Percentiles rank a stretch among this genome's conserved stretches.
These are phyloP conservation scores for Xestia rhomboidea DNA, from an alignment of 2,888 invertebrate genomes.

Conservation along the genomic window DNA sequence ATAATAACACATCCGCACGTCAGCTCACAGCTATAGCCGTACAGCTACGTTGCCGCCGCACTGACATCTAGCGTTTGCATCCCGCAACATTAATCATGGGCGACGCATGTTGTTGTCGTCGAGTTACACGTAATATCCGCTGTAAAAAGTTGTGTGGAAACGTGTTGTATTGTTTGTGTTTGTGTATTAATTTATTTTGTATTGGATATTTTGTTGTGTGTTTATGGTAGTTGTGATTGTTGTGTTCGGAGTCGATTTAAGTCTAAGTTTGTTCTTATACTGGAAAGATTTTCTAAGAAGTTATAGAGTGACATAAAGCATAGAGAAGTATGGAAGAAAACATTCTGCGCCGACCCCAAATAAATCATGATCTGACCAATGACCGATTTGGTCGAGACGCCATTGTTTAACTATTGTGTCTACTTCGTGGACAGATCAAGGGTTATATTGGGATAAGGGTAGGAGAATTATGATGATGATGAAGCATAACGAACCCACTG, in stretches of 20 bases:
- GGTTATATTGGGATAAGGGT: too few species aligned
- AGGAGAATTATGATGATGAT: too few species aligned
- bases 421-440: too few species aligned
- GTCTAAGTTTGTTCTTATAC: neutral
- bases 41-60: slow-evolving; percentile 41
- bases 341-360: too few species aligned
- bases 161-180: slow-evolving; percentile 27
- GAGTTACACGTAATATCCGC: slow-evolving; percentile 60
- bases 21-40: slow-evolving; percentile 10
- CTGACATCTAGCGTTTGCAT: slow-evolving; percentile 61
- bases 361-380: too few species aligned
- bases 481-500: too few species aligned
- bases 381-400: too few species aligned
- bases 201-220: slow-evolving; percentile 25
- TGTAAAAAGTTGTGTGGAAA: slow-evolving; percentile 60
- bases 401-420: too few species aligned
- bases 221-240: neutral
- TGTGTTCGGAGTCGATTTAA: neutral
- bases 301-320: too few species aligned
- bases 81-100: slow-evolving; percentile 61
- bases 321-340: too few species aligned
- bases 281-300: neutral
- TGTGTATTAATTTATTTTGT: slow-evolving; percentile 43
- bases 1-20: slow-evolving; percentile 42
- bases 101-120: slow-evolving; percentile 60